Base-by-base conservation (phyloP, 2,113 vertebrate genomes). In the Lophura nycthemera region DNA sequence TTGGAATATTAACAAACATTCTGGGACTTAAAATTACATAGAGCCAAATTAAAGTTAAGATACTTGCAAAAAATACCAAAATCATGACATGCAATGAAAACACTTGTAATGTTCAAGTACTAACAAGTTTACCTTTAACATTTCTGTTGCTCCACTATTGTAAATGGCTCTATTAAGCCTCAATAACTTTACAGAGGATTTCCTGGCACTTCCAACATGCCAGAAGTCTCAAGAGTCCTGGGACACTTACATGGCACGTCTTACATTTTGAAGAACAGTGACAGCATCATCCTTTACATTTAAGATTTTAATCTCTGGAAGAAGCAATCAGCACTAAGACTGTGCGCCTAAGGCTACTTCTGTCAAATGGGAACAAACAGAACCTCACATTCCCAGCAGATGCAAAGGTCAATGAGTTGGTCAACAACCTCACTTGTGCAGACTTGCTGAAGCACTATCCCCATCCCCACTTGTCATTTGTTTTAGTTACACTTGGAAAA, bases 291-390 rank as follows among this genome's bases (percentile, higher is more conserved):
- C 45, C 50, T 86, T 82, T n/a, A 89, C 67, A n/a, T 40, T 83
- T 73, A 56, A 95, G 91, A 95, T 93, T 91, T 92, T 81, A 85
- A 96, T 89, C 91, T 95, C 67, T 80, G 43, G 63, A 64, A 95
- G 78, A 61, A 91, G 36, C 77, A 87, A 81, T 77, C 11, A 25
- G 45, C 60, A 71, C 29, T 42, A 59, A 83, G 19, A 70, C n/a
- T 77, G 50, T 5, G 13, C 56, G 91, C 91, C 89, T 83, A 83
- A n/a, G 89, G 95, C 82, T 74, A 47, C 50, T 93, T 77, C 90
- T 93, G 92, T 92, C 82, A 89, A 88, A 89, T 3, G 8, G 76
- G 87, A 95, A 88, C 36, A 65, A 85, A 71, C 65, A 92, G 47
- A 92, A 94, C 61, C 71, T 84, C 36, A 85, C 89, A 91, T 24